Evolutionary conservation across 2,797 vertebrate genomes (phyloP).

Genomic region (Centropyge bicolor): DNA sequence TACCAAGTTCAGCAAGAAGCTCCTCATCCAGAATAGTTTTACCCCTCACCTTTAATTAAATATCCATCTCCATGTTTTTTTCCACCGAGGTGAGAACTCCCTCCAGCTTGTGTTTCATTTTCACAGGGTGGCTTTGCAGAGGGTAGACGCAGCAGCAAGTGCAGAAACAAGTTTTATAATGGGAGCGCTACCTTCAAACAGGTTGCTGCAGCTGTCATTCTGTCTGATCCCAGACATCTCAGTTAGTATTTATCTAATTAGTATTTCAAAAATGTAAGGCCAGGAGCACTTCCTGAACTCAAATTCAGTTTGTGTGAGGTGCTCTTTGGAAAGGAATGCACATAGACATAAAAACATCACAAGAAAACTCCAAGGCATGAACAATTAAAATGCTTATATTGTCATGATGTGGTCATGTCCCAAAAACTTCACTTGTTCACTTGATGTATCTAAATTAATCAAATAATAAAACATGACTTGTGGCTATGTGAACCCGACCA

Average conservation of each 20-base stretch:
- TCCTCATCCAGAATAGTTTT: constrained; percentile 57
- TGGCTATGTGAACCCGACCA: background rate
- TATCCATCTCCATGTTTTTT: constrained; percentile 62
- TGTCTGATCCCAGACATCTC: constrained; percentile 19
- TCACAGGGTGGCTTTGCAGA: constrained; percentile 31
- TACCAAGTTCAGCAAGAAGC: constrained; percentile 47
- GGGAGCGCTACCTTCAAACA: constrained; percentile 31
- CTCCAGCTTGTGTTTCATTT: constrained; percentile 57
- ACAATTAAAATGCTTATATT: too few species aligned
- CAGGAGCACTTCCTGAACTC: too few species aligned
- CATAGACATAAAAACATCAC: too few species aligned
- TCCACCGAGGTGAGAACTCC: constrained; percentile 60
- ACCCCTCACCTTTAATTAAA: constrained; percentile 75
- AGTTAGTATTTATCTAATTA: constrained; percentile 26
- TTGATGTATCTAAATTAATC: background rate
- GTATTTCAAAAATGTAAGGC: too few species aligned
- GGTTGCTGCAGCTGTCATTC: constrained; percentile 14
- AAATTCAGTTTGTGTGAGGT: too few species aligned
- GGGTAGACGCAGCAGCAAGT: constrained; percentile 24
- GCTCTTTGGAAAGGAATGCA: background rate
- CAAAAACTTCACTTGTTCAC: too few species aligned
- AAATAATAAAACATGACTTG: background rate
- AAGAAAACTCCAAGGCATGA: too few species aligned
- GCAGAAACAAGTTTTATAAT: constrained; percentile 37
- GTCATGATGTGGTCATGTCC: too few species aligned